phyloP scores from a whole-genome alignment of 2,113 vertebrate species.

The Lasiurus borealis region DNA sequence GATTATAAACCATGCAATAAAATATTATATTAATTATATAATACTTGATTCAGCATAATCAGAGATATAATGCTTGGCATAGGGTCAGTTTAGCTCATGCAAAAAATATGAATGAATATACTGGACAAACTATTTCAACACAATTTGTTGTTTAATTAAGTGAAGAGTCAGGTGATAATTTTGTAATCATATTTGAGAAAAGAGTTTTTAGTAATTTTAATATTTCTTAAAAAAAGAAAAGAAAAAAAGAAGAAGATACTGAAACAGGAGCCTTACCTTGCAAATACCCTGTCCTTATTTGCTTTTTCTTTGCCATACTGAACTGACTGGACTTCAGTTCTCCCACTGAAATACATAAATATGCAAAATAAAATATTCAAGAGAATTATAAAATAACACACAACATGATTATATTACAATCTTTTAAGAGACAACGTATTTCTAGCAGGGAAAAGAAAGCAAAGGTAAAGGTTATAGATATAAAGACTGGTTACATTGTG shows the following conservation, averaged over 20 bases:
- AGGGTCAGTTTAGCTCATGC: not conserved
- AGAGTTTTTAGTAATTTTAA: conserved; percentile 17
- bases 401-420: conserved; percentile 6
- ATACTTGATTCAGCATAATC: not conserved
- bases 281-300: conserved; percentile 97
- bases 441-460: conserved; percentile 7
- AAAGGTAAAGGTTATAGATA: not conserved
- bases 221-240: conserved; percentile 8
- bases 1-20: not conserved
- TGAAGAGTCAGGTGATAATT: not conserved
- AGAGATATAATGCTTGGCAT: not conserved
- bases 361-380: conserved; percentile 57
- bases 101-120: not conserved
- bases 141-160: not conserved
- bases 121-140: conserved; percentile 37
- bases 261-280: conserved; percentile 91
- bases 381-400: conserved; percentile 47
- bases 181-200: conserved; percentile 16
- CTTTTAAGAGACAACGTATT: conserved; percentile 25
- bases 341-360: conserved; percentile 91
- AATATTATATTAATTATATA: conserved; percentile 15
- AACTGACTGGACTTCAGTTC: conserved; percentile 98
- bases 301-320: conserved; percentile 99
- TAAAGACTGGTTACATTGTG: not conserved
- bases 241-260: not conserved